A percentile compares a stretch with the other conserved stretches of the same genome.
These are phyloP conservation scores for Galbula dea DNA, from an alignment of 2,113 vertebrate genomes.

Conservation along the genomic window DNA sequence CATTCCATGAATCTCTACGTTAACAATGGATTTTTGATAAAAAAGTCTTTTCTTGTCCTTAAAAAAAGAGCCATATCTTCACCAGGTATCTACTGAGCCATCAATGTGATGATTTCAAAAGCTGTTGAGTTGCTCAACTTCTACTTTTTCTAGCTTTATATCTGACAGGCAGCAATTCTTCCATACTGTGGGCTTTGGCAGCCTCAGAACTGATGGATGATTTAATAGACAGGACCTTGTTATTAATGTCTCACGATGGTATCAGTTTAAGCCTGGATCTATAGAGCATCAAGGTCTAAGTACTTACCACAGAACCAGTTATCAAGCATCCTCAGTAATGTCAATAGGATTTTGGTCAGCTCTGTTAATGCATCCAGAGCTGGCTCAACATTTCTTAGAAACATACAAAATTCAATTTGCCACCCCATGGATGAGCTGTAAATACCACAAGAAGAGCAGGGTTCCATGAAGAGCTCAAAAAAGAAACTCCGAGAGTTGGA, in stretches of 20 bases:
- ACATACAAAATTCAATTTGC: background rate
- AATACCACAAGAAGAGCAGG: background rate
- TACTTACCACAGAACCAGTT: background rate
- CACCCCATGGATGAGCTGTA: background rate
- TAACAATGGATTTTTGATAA: background rate
- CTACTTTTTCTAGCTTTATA: background rate
- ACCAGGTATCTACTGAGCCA: background rate
- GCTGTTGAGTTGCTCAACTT: background rate
- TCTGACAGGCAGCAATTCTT: conserved; percentile 35
- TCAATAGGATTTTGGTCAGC: conserved; percentile 5
- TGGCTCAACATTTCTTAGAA: background rate
- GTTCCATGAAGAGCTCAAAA: background rate
- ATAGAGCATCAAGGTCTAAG: background rate
- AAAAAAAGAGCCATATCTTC: background rate
- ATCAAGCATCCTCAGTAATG: background rate
- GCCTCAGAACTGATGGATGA: background rate
- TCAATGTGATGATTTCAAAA: background rate
- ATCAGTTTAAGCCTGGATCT: conserved; percentile 41
- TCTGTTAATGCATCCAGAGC: background rate
- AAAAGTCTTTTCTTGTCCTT: background rate
- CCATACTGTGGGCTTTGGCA: conserved; percentile 11
- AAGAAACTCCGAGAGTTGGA: background rate
- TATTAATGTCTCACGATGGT: conserved; percentile 4
- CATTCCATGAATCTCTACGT: background rate
- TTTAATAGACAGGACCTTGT: conserved; percentile 35